Percentiles rank a stretch among this genome's conserved stretches.
These are phyloP conservation scores for Esox lucius DNA, from an alignment of 2,797 vertebrate genomes.

Conservation along the genomic window DNA sequence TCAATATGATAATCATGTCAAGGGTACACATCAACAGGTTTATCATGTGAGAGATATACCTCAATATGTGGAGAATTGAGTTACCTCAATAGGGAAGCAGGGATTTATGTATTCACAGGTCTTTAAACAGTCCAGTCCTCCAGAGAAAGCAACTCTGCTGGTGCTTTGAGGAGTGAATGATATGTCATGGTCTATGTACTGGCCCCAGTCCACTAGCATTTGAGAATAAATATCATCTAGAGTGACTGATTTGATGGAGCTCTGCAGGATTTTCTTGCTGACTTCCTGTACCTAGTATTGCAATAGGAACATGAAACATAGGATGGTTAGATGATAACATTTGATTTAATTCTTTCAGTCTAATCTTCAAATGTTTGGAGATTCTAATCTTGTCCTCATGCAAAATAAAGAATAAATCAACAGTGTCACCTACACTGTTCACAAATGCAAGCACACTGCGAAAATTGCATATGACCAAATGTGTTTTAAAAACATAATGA, in stretches of 20 bases:
- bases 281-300: constrained; percentile 83
- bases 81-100: constrained; percentile 18
- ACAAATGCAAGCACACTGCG: neutral
- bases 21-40: no score
- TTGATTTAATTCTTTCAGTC: neutral
- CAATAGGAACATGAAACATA: constrained; percentile 25
- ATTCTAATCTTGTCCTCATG: neutral
- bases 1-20: neutral
- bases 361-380: neutral
- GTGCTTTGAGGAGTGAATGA: constrained; percentile 69
- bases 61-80: neutral
- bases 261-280: constrained; percentile 80
- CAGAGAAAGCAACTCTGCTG: constrained; percentile 45
- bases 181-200: constrained; percentile 17
- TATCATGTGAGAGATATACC: neutral
- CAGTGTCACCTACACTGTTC: neutral
- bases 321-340: neutral
- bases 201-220: constrained; percentile 81
- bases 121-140: constrained; percentile 25
- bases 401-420: neutral
- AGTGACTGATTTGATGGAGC: constrained; percentile 65
- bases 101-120: constrained; percentile 16
- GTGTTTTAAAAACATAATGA: neutral
- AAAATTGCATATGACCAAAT: neutral
- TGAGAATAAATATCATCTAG: constrained; percentile 82